Evolutionary conservation across 2,113 vertebrate species (phyloP).

Genomic region (Columbina picui): DNA sequence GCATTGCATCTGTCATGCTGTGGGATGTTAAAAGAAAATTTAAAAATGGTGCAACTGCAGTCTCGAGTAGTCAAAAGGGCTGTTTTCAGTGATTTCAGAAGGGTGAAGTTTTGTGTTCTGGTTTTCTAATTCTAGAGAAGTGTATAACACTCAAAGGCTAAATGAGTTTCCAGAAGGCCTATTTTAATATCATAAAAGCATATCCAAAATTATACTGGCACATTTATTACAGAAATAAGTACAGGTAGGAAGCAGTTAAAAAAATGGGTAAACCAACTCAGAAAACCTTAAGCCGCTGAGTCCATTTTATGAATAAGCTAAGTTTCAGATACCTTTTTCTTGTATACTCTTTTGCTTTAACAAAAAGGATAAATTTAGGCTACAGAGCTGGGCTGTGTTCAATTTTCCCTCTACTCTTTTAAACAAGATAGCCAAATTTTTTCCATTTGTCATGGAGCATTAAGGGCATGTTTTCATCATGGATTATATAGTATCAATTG

Average conservation of each 20-base stretch:
- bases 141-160: not conserved
- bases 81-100: not conserved
- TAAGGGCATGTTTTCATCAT: not conserved
- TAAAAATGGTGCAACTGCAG: not conserved
- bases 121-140: not conserved
- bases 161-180: not conserved
- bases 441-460: slow-evolving; percentile 17
- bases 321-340: not conserved
- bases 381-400: not conserved
- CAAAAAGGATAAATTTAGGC: not conserved
- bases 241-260: not conserved
- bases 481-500: not conserved
- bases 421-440: slow-evolving; percentile 22
- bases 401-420: slow-evolving; percentile 10
- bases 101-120: not conserved
- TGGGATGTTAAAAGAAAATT: not conserved
- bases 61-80: not conserved
- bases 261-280: not conserved
- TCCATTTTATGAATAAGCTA: not conserved
- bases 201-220: not conserved
- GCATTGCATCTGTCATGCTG: not conserved
- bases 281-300: not conserved
- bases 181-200: not conserved
- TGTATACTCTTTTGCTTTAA: not conserved
- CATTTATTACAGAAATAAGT: not conserved